These are phyloP conservation scores for Kuschelorhynchus macadamiae DNA, from an alignment of 2,888 invertebrate genomes.

Conservation along the genomic window DNA sequence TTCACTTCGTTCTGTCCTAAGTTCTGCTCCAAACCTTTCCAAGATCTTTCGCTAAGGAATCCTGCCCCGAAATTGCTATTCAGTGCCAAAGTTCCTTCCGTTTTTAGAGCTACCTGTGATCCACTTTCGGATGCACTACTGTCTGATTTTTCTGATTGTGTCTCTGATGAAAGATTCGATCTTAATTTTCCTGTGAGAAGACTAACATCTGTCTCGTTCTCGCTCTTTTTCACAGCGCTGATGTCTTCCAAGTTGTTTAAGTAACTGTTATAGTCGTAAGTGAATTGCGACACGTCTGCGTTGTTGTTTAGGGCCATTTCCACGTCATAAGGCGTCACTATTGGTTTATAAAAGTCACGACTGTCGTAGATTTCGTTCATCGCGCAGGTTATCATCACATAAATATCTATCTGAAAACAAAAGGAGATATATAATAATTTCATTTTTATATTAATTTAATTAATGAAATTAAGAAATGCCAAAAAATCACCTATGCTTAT, in stretches of 20 bases:
- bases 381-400: conserved; percentile 92
- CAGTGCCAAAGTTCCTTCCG: conserved; percentile 69
- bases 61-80: conserved; percentile 74
- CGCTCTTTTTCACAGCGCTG: conserved; percentile 44
- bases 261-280: conserved; percentile 81
- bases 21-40: conserved; percentile 90
- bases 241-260: conserved; percentile 63
- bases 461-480: no score
- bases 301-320: conserved; percentile 83
- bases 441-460: no score
- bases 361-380: conserved; percentile 89
- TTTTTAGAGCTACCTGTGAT: conserved; percentile 65
- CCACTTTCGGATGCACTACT: not conserved
- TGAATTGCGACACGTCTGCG: conserved; percentile 54
- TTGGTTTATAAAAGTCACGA: conserved; percentile 89
- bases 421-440: no score
- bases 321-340: conserved; percentile 93
- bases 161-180: conserved; percentile 19
- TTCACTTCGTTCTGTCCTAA: conserved; percentile 81
- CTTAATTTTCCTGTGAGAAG: conserved; percentile 80
- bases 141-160: conserved; percentile 5
- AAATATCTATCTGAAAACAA: conserved; percentile 84
- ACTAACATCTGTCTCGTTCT: conserved; percentile 76
- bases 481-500: no score
- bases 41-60: conserved; percentile 78